Base-by-base conservation (phyloP, 2,113 vertebrate genomes). In the Periophthalmodon schlosseri region DNA sequence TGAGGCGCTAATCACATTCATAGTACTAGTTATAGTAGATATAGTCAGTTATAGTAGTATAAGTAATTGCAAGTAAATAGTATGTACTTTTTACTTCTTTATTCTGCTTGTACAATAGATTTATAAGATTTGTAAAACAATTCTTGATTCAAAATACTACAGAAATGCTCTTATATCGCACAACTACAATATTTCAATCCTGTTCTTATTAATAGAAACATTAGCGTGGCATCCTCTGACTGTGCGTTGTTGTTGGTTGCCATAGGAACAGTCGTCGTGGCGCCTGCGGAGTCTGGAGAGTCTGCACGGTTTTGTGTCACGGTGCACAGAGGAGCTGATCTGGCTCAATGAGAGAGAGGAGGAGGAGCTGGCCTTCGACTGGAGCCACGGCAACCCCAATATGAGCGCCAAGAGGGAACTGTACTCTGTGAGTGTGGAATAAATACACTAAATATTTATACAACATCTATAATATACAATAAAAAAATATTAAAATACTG, bases 311-410 rank as follows among this genome's bases (percentile, higher is more conserved):
- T 97, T 99, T 44, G 96, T 99, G 88, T 95, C 94, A 4, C 93
- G 89, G 69, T 97, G 97, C 87, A 99, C 98, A 0, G 92, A 96
- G 18, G 96, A 99, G 88, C 94, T 99, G 78, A 99, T 99, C 78
- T 99, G 98, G 98, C 94, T 99, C 81, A 99, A 99, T 20, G 96
- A 99, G 93, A 95, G 95, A 81, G 97, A 99, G 89, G 97, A 99
- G 88, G 97, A 99, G 86, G 98, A 99, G 54, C 93, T 99, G 66
- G 96, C 97, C 61, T 99, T 93, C 6, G 98, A 99, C 92, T 99
- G 97, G 98, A 98, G 97, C 18, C 95, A 99, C 86, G 93, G 74
- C 85, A 99, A 98, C 92, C 84, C 94, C 39, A 95, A 93, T 87
- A 95, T 97, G 68, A 90, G 91, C 39, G 91, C 95, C 86, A 99